Evolutionary conservation across 2,888 invertebrate genomes (phyloP), one percentile per base, ranked within the genome.

Genomic region (Allacma fusca): DNA sequence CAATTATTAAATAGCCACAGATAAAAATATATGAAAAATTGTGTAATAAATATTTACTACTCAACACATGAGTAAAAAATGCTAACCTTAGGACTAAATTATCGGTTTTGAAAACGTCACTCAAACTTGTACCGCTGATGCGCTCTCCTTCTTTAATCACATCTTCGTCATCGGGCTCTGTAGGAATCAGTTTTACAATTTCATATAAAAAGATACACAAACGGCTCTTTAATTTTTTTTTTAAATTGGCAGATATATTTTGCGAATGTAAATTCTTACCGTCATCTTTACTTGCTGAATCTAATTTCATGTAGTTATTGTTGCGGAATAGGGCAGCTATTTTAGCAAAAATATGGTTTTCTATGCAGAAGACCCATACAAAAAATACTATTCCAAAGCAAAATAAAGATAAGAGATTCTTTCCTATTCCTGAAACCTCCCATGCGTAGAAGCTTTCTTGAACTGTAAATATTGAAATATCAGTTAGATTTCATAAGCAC

Each of bases 71-170:
- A n/a, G n/a, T n/a, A n/a, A n/a, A n/a, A n/a, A n/a, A n/a, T n/a
- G n/a, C n/a, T n/a, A n/a, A n/a, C 85, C 80, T 84, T 26, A 85
- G 77, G 68, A 86, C 80, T 2, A 86, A 81, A 44, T 82, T 85
- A 71, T 85, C 84, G 79, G 34, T 13, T 59, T 21, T 7, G 72
- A 19, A n/a, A 79, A 23, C 7, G 57, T 77, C 19, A 34, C 5
- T 9, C 34, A 34, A 34, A 34, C 34, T 9, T 23, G 78, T 75
- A 19, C 65, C 77, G 7, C 73, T 76, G 29, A 84, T 82, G 73
- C 80, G 73, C 1, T 70, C 29, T 19, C 78, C 78, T 62, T 84
- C 84, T 62, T 65, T 72, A 24, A 44, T 69, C 24, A 84, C 83
- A 70, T 83, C 81, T 26, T 83, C 81, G 68, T 80, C 79, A 16